Conservation (phyloP, 2,113 vertebrate species). For the Trachemys scripta region DNA sequence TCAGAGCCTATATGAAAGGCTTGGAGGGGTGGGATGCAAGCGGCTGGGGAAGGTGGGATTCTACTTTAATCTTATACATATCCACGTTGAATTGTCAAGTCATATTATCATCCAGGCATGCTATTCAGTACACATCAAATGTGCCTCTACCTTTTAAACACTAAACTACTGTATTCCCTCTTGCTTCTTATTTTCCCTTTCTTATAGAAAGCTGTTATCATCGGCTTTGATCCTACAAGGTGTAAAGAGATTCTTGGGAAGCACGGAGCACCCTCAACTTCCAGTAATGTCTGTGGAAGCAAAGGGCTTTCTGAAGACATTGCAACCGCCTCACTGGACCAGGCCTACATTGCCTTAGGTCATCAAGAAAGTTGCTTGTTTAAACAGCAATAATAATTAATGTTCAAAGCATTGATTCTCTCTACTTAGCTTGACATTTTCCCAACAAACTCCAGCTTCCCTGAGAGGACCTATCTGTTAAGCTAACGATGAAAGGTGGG, state of each 20-base stretch:
- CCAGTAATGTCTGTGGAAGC: neutral
- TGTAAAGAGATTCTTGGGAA: neutral
- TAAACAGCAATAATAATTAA: neutral
- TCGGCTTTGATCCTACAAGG: neutral
- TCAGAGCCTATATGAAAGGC: neutral
- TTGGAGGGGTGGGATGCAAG: neutral
- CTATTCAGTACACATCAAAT: neutral
- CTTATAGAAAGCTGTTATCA: neutral
- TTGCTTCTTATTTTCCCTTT: neutral
- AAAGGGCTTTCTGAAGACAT: accelerated
- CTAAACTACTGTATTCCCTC: neutral
- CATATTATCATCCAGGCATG: neutral
- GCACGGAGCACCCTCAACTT: accelerated
- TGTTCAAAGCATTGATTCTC: neutral
- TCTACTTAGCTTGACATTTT: neutral
- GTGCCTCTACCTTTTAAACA: neutral
- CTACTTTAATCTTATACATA: neutral
- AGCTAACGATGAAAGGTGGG: neutral
- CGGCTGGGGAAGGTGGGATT: neutral
- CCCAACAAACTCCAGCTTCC: neutral
- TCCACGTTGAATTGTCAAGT: accelerated
- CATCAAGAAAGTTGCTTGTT: neutral
- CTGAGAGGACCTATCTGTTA: neutral
- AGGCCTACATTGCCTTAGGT: neutral
- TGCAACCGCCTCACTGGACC: neutral